Evolutionary conservation across 2,797 vertebrate genomes (phyloP).

Genomic region (Momotus momota): DNA sequence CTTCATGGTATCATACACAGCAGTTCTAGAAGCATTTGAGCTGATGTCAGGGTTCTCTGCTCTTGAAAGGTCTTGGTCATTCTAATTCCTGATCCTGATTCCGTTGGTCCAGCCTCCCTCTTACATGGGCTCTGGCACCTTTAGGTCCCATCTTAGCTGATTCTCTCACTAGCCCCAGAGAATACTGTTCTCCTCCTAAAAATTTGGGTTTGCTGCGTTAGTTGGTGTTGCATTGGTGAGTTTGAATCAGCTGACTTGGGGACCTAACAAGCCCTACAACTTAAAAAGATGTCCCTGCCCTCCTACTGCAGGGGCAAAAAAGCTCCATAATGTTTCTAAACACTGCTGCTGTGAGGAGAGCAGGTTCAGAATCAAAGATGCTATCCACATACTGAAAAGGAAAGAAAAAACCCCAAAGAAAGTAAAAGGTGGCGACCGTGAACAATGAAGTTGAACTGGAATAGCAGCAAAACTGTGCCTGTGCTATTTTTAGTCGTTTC

Average conservation of each 20-base stretch:
- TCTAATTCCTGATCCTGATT: background rate
- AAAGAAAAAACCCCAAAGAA: background rate
- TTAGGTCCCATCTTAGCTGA: rapidly evolving
- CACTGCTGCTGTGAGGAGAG: rapidly evolving
- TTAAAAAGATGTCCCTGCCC: background rate
- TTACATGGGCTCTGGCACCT: background rate
- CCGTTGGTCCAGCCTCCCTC: rapidly evolving
- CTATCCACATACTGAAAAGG: background rate
- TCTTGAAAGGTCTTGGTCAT: background rate
- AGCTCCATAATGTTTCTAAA: background rate
- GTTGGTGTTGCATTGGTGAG: background rate
- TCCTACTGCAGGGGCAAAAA: background rate
- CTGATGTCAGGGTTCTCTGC: background rate
- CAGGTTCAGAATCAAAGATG: background rate
- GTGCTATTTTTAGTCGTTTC: background rate
- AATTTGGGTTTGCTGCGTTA: background rate
- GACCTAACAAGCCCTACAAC: background rate
- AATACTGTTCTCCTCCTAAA: background rate
- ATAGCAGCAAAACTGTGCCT: background rate
- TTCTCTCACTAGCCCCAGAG: background rate
- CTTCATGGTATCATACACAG: background rate
- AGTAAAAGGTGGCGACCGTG: background rate
- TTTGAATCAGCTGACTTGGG: background rate
- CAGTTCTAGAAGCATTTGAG: background rate
- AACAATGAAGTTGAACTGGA: background rate